Base-by-base conservation (phyloP, 1,140 invertebrate genomes). In the Dryas iulia region DNA sequence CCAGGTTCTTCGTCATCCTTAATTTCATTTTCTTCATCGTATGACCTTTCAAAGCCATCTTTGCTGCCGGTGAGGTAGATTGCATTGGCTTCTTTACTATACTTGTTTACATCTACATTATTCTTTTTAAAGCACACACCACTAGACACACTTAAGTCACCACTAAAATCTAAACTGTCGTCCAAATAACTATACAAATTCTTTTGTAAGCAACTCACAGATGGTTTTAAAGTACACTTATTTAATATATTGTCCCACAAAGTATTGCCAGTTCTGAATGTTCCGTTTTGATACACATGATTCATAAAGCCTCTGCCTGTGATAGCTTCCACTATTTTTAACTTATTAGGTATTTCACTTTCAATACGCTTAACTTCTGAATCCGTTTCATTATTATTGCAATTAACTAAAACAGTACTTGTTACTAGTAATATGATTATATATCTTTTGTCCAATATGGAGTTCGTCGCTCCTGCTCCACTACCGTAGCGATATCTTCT, bases 171-270 rank as follows among this genome's bases (percentile, higher is more conserved):
- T 26, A 97, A 90, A 21, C 93, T 94, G 11, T 93, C 90, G 64
- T 96, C 94, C 52, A 97, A 79, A 78, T 95, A 96, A 8, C 92
- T 88, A 74, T 95, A 95, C 4, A 96, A 94, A 10, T 95, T 96
- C 71, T 95, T 96, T 76, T 96, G 95, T 25, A 97, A 95, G 76
- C 96, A 97, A 39, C 93, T 94, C 75, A 96, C 93, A 39, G 94
- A 93, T 21, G 95, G 94, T 65, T 92, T 92, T 21, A 91, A 87
- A 21, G 93, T 93, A 73, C 96, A 97, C 73, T 96, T 94, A 57
- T 93, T 94, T 33, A 96, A 91, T 23, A 96, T 92, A 14, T 94
- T 94, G 63, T 94, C 94, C 95, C 95, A 96, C 24, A 96, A 90
- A 59, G 93, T 91, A 69, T 96, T 96, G 53, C 93, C 94, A 65